Percentiles rank a stretch among this genome's conserved stretches.
phyloP scores from a whole-genome alignment of 2,888 invertebrate species.

The Noctua janthe region DNA sequence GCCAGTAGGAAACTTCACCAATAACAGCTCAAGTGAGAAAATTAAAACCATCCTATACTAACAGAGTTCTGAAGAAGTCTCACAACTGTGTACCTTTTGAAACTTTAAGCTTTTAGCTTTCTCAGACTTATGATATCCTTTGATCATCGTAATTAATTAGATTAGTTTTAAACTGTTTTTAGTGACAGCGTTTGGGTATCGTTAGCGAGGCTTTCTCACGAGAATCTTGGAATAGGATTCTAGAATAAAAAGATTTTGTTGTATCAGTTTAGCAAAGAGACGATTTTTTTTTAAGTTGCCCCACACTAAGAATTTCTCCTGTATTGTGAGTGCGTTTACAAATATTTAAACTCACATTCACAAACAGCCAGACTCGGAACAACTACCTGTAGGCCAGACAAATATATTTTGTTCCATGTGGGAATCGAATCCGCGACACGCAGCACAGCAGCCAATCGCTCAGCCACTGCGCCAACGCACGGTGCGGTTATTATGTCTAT shows the following conservation, averaged over 20 bases:
- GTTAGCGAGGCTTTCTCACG: background rate
- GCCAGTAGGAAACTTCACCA: conserved; percentile 26
- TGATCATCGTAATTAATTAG: conserved; percentile 53
- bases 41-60: conserved; percentile 24
- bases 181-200: conserved; percentile 15
- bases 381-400: background rate
- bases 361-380: background rate
- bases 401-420: background rate
- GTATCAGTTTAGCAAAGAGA: background rate
- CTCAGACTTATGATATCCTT: conserved; percentile 30
- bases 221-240: background rate
- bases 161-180: conserved; percentile 40
- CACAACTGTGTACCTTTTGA: conserved; percentile 8
- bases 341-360: background rate
- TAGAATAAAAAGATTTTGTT: background rate
- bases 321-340: background rate
- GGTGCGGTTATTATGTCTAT: background rate
- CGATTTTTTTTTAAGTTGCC: background rate
- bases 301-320: background rate
- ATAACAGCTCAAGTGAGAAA: conserved; percentile 33
- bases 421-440: background rate
- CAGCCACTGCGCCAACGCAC: background rate
- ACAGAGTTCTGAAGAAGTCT: conserved; percentile 20
- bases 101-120: conserved; percentile 22
- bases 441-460: background rate